Evolutionary conservation across 2,113 vertebrate species (phyloP).

Genomic region (Myotis yumanensis): DNA sequence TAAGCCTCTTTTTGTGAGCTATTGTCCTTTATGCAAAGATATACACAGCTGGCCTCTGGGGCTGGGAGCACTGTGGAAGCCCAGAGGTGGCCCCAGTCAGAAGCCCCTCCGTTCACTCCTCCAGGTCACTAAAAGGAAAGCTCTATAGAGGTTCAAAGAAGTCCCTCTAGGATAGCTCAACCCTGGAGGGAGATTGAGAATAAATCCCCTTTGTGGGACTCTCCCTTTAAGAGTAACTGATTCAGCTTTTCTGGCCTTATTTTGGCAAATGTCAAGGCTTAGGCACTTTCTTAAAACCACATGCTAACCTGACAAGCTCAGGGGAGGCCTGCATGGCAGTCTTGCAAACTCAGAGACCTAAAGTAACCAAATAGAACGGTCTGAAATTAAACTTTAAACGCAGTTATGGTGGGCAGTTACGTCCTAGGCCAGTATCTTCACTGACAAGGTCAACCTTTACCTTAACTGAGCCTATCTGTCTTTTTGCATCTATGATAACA

Average conservation of each 20-base stretch:
- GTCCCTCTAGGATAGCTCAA: not conserved
- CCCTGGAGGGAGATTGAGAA: not conserved
- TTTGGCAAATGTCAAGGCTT: not conserved
- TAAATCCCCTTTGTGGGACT: not conserved
- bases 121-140: not conserved
- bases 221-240: not conserved
- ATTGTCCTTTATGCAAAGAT: not conserved
- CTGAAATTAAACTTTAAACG: too few relatives aligned
- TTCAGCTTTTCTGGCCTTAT: not conserved
- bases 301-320: too few relatives aligned
- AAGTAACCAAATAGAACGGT: too few relatives aligned
- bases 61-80: not conserved
- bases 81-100: not conserved
- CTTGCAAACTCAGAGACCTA: too few relatives aligned
- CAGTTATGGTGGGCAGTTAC: too few relatives aligned
- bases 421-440: too few relatives aligned
- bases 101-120: accelerated
- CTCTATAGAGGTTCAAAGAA: not conserved
- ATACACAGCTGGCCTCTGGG: not conserved
- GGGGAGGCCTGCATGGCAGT: too few relatives aligned
- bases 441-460: too few relatives aligned
- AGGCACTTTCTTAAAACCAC: not conserved
- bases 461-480: too few relatives aligned
- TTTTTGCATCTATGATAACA: too few relatives aligned
- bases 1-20: not conserved